Evolutionary conservation across 2,113 vertebrate species (phyloP), one percentile per base, ranked within the genome.

Genomic region (Thinocorus orbignyianus): DNA sequence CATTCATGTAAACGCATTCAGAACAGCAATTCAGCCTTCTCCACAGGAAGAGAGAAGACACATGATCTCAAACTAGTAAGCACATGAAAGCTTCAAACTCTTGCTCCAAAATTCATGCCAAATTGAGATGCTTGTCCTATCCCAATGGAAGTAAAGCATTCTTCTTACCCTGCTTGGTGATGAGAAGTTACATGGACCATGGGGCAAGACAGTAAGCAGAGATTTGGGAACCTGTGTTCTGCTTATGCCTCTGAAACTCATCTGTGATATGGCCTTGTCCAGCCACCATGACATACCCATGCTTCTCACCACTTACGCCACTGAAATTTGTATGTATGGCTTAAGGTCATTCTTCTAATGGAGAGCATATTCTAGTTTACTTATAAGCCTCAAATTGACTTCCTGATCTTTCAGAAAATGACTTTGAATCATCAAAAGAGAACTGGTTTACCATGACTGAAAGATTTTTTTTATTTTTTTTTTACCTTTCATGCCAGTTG

Each of bases 201-300:
- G 3, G 12, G 25, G 4, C 28, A 71, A 69, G 41, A 12, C 26
- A 92, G 58, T 10, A 9, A 72, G 33, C 41, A 64, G 17, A 7
- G 24, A 81, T 69, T 61, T 83, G 25, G 69, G 24, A 74, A 26
- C 5, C 20, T 19, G 9, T 22, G 8, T 26, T 76, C 60, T 71
- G 24, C 17, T 84, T 31, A 31, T 1, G 3, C 44, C 54, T 74
- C 60, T 84, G 24, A 33, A 81, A 66, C 28, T 84, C 28, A 37
- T 18, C 44, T 2, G 0, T 35, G 31, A 6, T 24, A 41, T 0
- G 3, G 28, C 24, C 31, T 57, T 58, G 6, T 60, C 84, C 1
- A 3, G 30, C 11, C 8, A 6, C 35, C 26, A 20, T 41, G 24
- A 74, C 6, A 5, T 4, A 26, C 17, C 23, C 1, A 1, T 30